phyloP scores from a whole-genome alignment of 2,888 invertebrate species.

The Agriopis aurantiaria region DNA sequence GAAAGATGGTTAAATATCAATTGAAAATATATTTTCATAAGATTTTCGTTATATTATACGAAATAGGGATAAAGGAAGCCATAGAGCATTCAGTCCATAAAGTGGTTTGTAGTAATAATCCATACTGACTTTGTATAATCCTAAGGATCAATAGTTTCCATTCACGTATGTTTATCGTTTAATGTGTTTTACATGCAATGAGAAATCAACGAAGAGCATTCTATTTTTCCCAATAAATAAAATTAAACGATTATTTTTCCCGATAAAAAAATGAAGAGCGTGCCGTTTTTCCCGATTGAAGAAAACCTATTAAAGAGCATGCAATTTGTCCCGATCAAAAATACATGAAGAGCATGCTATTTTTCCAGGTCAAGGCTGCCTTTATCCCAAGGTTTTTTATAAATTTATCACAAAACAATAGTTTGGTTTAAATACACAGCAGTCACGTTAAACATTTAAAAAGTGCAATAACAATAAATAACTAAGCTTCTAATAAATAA shows the following conservation, averaged over 20 bases:
- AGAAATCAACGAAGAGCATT: not conserved
- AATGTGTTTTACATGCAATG: constrained; percentile 16
- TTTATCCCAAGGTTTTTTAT: constrained; percentile 1
- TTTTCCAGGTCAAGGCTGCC: constrained; percentile 7
- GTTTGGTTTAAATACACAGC: constrained; percentile 45
- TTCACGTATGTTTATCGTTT: not conserved
- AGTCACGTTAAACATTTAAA: constrained; percentile 47
- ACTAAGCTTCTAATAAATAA: constrained; percentile 70
- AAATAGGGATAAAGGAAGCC: constrained; percentile 10
- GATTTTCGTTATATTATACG: not conserved
- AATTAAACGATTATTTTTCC: no score
- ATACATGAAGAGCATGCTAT: constrained; percentile 10
- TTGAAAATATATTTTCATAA: constrained; percentile 4
- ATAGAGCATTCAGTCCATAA: constrained; percentile 4
- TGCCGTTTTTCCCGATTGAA: no score
- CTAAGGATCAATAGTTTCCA: not conserved
- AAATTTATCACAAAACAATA: constrained; percentile 27
- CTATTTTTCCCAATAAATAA: no score
- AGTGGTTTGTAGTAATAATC: not conserved
- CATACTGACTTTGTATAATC: not conserved
- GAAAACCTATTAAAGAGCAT: not conserved
- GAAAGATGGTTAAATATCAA: constrained; percentile 2
- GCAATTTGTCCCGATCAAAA: constrained; percentile 2
- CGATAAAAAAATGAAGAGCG: no score
- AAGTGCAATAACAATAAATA: constrained; percentile 58